These are phyloP conservation scores for Oreortyx pictus DNA, from an alignment of 2,797 vertebrate genomes.

Conservation along the genomic window DNA sequence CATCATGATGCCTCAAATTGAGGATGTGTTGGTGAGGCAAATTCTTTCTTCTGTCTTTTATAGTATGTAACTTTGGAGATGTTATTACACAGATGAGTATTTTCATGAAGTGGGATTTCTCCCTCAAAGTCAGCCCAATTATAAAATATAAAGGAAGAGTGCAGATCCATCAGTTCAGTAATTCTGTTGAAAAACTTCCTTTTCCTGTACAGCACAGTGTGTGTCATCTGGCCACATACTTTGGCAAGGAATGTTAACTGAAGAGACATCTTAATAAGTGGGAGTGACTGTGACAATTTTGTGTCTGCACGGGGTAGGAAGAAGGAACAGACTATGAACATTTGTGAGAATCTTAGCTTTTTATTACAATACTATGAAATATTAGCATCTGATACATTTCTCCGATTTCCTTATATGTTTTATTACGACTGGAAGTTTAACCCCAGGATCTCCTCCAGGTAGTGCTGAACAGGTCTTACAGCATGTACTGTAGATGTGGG, in stretches of 20 bases:
- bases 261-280: neutral
- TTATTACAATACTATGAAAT: neutral
- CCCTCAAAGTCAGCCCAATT: neutral
- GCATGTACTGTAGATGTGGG: neutral
- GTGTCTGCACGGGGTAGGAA: neutral
- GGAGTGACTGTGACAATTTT: neutral
- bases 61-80: neutral
- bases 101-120: neutral
- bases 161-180: accelerated
- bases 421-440: neutral
- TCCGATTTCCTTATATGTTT: neutral
- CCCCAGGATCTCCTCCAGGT: neutral
- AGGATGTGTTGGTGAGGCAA: neutral
- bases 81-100: neutral
- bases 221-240: neutral
- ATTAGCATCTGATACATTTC: neutral
- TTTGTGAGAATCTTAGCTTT: neutral
- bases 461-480: neutral
- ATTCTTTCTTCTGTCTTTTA: neutral
- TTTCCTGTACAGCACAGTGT: neutral
- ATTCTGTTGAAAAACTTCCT: neutral
- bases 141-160: neutral
- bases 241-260: neutral
- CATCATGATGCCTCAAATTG: neutral
- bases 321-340: neutral